Evolutionary conservation across 35 echinoderm and acorn worm species (phyloP).

Genomic region (Apostichopus parvimensis): DNA sequence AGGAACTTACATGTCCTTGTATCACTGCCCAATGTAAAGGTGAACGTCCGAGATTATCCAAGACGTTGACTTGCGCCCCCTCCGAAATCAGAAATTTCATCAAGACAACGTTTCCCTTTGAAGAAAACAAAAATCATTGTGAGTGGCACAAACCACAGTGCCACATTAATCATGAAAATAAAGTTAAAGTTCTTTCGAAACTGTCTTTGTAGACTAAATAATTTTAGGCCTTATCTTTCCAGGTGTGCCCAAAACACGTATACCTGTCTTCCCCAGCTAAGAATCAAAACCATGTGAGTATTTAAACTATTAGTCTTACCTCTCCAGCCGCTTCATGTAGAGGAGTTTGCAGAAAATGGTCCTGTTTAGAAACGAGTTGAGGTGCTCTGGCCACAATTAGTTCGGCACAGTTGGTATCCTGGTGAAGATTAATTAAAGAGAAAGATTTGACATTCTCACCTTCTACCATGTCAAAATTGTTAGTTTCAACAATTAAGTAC

Average conservation of each 20-base stretch:
- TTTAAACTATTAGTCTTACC: neutral
- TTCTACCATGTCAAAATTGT: too few species aligned
- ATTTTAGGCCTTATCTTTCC: too few species aligned
- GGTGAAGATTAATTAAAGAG: too few species aligned
- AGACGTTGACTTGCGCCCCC: neutral
- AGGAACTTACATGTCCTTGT: slow-evolving; percentile 16
- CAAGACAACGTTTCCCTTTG: slow-evolving; percentile 23
- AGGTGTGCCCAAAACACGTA: too few species aligned
- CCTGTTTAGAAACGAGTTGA: slow-evolving; percentile 10
- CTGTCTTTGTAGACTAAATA: neutral
- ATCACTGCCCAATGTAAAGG: slow-evolving; percentile 46
- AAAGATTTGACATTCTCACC: too few species aligned
- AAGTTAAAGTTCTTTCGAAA: neutral
- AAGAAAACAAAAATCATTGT: neutral
- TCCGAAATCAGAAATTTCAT: slow-evolving; percentile 8
- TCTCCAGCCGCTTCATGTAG: slow-evolving; percentile 39
- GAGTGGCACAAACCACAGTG: neutral
- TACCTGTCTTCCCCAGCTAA: too few species aligned
- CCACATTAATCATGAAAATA: neutral
- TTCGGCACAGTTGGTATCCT: slow-evolving; percentile 39
- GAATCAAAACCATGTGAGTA: neutral
- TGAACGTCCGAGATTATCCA: slow-evolving; percentile 26
- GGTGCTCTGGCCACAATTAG: neutral
- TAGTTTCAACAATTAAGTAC: too few species aligned
- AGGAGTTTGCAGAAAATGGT: slow-evolving; percentile 17